A percentile compares a stretch with the other conserved stretches of the same genome.
phyloP scores from a whole-genome alignment of 2,888 invertebrate genomes.

The Kuschelorhynchus macadamiae region DNA sequence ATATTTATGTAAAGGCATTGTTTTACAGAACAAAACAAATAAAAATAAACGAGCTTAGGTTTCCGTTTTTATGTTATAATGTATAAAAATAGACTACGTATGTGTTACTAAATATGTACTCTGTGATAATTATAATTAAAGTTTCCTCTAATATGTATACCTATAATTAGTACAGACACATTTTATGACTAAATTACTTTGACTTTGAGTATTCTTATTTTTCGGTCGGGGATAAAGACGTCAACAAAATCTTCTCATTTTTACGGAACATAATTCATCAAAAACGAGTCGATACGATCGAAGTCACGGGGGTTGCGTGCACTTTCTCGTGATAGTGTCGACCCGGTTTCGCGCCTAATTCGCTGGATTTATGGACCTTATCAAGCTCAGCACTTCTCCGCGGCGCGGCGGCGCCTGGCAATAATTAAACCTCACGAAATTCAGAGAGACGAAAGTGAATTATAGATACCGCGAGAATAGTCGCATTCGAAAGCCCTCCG shows the following conservation, averaged over 20 bases:
- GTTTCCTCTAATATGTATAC: no score
- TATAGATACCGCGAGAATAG: constrained; percentile 29
- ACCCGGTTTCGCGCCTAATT: constrained; percentile 44
- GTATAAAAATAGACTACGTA: no score
- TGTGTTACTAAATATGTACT: no score
- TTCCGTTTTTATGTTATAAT: no score
- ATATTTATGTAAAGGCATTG: no score
- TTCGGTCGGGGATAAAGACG: no score
- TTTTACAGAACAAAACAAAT: no score
- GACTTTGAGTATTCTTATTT: no score
- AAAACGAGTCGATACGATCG: constrained; percentile 30
- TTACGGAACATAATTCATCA: background rate
- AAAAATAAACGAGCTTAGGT: no score
- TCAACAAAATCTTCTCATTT: background rate
- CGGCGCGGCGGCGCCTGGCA: constrained; percentile 37
- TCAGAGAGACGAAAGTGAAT: constrained; percentile 44
- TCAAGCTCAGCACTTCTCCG: constrained; percentile 41
- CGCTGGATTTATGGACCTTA: constrained; percentile 44
- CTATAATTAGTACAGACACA: no score
- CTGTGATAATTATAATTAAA: no score
- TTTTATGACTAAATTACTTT: no score
- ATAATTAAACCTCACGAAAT: constrained; percentile 49
- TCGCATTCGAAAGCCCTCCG: background rate
- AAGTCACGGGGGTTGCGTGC: constrained; percentile 26
- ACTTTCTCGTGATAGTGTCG: constrained; percentile 31